Conservation (phyloP, 2,888 invertebrate genomes). For the Apamea sordens region DNA sequence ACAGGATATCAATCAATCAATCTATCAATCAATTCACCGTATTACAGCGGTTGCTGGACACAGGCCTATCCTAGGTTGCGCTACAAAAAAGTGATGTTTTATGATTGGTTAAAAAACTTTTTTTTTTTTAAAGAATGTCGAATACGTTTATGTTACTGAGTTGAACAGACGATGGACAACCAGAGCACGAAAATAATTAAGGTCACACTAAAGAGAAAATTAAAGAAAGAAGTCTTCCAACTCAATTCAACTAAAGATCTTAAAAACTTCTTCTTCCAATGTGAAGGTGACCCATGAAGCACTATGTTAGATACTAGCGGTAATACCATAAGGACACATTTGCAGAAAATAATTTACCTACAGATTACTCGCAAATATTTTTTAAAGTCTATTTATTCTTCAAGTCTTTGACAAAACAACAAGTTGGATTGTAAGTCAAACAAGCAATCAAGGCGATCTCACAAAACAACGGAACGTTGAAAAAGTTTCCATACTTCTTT, state of each 20-base stretch:
- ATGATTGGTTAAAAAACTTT: neutral
- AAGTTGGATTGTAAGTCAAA: conserved; percentile 7
- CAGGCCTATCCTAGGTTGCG: neutral
- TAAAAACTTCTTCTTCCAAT: too few relatives aligned
- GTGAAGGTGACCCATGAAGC: neutral
- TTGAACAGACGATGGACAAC: neutral
- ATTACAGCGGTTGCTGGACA: neutral
- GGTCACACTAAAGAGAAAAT: neutral
- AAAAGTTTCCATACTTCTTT: neutral
- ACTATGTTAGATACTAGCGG: neutral
- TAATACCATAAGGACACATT: neutral
- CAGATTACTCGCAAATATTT: neutral
- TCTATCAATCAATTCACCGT: conserved; percentile 13
- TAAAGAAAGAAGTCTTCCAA: neutral
- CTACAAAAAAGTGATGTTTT: neutral
- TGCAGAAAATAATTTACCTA: neutral
- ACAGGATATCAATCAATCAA: conserved; percentile 15
- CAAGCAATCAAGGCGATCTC: neutral
- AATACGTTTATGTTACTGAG: too few relatives aligned
- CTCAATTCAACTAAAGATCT: neutral
- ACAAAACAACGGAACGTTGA: neutral
- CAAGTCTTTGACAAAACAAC: conserved; percentile 6
- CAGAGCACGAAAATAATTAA: neutral
- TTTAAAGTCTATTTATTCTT: neutral
- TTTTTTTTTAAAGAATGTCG: too few relatives aligned